A percentile compares a stretch with the other conserved stretches of the same genome.
These are phyloP conservation scores for Endotricha flammealis DNA, from an alignment of 2,888 invertebrate species.

Conservation along the genomic window DNA sequence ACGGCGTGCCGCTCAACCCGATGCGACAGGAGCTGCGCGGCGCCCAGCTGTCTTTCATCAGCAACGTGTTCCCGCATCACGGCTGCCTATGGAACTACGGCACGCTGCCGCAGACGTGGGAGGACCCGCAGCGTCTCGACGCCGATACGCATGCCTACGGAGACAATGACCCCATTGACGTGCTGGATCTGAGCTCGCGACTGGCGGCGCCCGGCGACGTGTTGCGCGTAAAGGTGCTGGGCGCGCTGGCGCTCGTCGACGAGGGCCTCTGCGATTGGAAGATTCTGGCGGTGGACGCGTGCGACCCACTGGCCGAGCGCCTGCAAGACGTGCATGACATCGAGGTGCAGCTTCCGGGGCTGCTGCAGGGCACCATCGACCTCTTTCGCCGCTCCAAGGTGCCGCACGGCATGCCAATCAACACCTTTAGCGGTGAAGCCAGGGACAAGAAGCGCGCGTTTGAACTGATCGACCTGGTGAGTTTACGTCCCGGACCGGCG, in stretches of 20 bases:
- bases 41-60: slow-evolving; percentile 94
- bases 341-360: slow-evolving; percentile 94
- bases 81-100: slow-evolving; percentile 99
- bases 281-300: slow-evolving; percentile 93
- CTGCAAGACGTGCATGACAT: slow-evolving; percentile 93
- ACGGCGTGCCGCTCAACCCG: slow-evolving; percentile 94
- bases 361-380: slow-evolving; percentile 96
- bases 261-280: slow-evolving; percentile 99
- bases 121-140: slow-evolving; percentile 95
- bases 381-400: slow-evolving; percentile 99
- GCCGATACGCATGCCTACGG: slow-evolving; percentile 94
- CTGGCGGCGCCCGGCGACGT: slow-evolving; percentile 63
- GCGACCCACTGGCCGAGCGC: slow-evolving; percentile 92
- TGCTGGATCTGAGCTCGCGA: slow-evolving; percentile 92
- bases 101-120: slow-evolving; percentile 99
- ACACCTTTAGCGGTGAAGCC: slow-evolving; percentile 95
- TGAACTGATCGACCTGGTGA: slow-evolving; percentile 86
- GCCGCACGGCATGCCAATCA: slow-evolving; percentile 97
- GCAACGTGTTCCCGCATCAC: slow-evolving; percentile 98
- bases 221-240: slow-evolving; percentile 92
- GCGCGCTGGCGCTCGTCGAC: slow-evolving; percentile 92
- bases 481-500: slow-evolving; percentile 8
- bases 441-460: slow-evolving; percentile 91
- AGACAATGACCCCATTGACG: slow-evolving; percentile 99
- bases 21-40: slow-evolving; percentile 99